Percentiles rank a stretch among this genome's conserved stretches.
Evolutionary conservation across 2,888 invertebrate species (phyloP).

Genomic region (Sesia bembeciformis): DNA sequence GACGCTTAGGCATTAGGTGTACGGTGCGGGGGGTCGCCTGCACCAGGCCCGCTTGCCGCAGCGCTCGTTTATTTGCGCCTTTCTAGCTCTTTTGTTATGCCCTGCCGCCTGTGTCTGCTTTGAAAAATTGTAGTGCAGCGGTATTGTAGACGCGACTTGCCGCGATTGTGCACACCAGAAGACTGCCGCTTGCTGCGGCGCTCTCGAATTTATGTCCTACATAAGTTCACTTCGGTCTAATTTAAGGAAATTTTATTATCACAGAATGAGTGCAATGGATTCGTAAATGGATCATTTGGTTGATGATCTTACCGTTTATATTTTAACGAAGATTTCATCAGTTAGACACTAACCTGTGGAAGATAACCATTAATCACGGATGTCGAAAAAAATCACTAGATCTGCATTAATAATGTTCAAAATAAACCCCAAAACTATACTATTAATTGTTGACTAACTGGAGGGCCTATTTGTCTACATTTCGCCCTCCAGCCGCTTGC

Average conservation of each 20-base stretch:
- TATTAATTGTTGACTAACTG: too few relatives aligned
- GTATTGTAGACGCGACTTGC: conserved; percentile 55
- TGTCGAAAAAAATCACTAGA: too few relatives aligned
- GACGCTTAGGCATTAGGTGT: conserved; percentile 1
- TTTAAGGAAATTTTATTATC: background rate
- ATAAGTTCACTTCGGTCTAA: background rate
- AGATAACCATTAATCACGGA: too few relatives aligned
- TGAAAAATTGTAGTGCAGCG: conserved; percentile 70
- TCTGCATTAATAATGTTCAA: too few relatives aligned
- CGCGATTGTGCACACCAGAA: conserved; percentile 45
- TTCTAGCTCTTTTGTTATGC: conserved; percentile 68
- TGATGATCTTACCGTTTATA: too few relatives aligned
- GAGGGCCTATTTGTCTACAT: too few relatives aligned
- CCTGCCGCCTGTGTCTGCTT: conserved; percentile 65
- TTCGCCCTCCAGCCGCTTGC: too few relatives aligned
- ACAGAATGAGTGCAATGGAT: too few relatives aligned
- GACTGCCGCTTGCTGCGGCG: conserved; percentile 16
- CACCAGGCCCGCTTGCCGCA: conserved; percentile 48
- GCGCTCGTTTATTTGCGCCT: conserved; percentile 68
- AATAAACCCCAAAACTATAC: too few relatives aligned
- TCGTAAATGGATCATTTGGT: too few relatives aligned
- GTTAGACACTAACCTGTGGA: too few relatives aligned
- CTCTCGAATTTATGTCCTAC: conserved; percentile 24
- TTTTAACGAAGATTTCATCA: too few relatives aligned
- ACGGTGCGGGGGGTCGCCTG: conserved; percentile 27